Conservation (phyloP, 1,140 invertebrate genomes). For the Magallana angulata region DNA sequence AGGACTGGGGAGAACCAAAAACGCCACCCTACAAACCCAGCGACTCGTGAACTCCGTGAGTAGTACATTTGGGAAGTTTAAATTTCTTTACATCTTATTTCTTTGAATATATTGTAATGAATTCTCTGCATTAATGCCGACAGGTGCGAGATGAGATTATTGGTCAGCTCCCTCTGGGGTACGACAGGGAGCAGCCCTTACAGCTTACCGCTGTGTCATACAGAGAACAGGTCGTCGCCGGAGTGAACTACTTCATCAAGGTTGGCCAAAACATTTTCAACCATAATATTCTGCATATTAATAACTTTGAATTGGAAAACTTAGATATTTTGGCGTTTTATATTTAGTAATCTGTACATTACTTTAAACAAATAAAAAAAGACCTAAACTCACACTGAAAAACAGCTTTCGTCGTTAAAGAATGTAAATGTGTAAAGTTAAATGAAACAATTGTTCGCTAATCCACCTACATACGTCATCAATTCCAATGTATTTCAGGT, state of each 20-base stretch:
- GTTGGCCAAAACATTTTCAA: not conserved
- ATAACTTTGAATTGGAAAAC: not conserved
- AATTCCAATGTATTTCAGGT: not conserved
- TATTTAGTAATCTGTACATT: too few relatives aligned
- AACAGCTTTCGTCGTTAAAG: too few relatives aligned
- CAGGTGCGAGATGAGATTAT: not conserved
- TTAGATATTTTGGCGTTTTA: not conserved
- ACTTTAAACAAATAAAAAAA: too few relatives aligned
- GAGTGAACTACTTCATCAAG: not conserved
- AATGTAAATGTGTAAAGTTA: too few relatives aligned
- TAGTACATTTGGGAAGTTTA: not conserved
- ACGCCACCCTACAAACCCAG: slow-evolving; percentile 3
- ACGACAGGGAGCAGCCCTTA: not conserved
- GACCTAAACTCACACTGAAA: too few relatives aligned
- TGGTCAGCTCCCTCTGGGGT: not conserved
- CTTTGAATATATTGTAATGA: too few relatives aligned
- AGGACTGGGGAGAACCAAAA: not conserved
- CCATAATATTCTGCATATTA: not conserved
- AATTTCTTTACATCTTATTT: too few relatives aligned
- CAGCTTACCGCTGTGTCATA: not conserved
- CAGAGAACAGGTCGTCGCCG: not conserved
- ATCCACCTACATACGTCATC: too few relatives aligned
- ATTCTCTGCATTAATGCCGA: too few relatives aligned
- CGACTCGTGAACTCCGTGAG: not conserved
- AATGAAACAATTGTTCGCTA: too few relatives aligned